A percentile compares a stretch with the other conserved stretches of the same genome.
These are phyloP conservation scores for Pelecanoides urinatrix DNA, from an alignment of 2,113 vertebrate genomes.

Conservation along the genomic window DNA sequence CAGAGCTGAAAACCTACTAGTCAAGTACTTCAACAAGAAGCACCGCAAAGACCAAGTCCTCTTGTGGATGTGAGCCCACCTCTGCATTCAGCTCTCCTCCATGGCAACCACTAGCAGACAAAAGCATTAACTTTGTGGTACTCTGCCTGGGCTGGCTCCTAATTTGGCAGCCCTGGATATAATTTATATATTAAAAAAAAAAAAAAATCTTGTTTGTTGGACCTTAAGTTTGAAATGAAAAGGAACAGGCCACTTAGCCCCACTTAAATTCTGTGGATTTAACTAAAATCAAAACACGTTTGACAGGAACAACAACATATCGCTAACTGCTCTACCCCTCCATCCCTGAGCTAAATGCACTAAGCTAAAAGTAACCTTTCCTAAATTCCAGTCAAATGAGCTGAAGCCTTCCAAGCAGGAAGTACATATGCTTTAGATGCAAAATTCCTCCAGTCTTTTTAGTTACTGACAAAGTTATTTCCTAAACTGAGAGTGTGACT, in stretches of 20 bases:
- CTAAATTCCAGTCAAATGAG: neutral
- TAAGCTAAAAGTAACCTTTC: neutral
- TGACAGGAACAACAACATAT: neutral
- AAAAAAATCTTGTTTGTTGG: neutral
- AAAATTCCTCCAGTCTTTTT: neutral
- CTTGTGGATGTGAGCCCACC: rapidly evolving
- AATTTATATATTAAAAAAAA: neutral
- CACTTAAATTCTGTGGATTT: neutral
- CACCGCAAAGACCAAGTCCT: neutral
- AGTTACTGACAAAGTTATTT: neutral
- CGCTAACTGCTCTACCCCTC: neutral
- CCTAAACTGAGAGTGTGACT: neutral
- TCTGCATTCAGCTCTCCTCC: neutral
- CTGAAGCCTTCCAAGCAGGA: slow-evolving; percentile 9
- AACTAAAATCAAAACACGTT: neutral
- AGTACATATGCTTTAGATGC: neutral
- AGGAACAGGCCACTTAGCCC: neutral
- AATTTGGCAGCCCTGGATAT: neutral
- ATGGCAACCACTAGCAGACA: neutral
- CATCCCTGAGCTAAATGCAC: neutral
- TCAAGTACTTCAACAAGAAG: neutral
- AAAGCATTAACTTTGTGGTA: neutral
- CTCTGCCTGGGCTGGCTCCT: neutral
- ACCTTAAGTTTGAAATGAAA: neutral
- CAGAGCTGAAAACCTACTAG: neutral